A percentile compares a stretch with the other conserved stretches of the same genome.
These are phyloP conservation scores for Melanotaenia parkinsoni DNA, from an alignment of 2,797 vertebrate genomes.

Conservation along the genomic window DNA sequence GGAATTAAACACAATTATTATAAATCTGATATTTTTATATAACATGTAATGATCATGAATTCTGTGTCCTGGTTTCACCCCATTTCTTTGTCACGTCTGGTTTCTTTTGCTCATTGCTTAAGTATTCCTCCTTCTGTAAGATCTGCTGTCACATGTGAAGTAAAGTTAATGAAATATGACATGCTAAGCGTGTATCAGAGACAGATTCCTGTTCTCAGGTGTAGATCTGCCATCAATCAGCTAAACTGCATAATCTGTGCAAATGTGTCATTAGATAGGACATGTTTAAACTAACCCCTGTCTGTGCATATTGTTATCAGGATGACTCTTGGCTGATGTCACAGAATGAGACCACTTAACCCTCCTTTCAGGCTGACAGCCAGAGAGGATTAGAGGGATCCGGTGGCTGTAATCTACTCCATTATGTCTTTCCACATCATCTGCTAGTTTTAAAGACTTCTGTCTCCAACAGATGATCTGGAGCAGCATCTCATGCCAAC, in stretches of 20 bases:
- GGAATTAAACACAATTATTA: too few relatives aligned
- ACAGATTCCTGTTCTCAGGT: not conserved
- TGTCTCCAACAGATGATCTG: constrained; percentile 29
- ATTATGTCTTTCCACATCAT: constrained; percentile 41
- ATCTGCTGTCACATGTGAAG: constrained; percentile 1
- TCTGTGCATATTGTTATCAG: constrained; percentile 45
- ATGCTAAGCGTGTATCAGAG: not conserved
- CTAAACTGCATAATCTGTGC: constrained; percentile 17
- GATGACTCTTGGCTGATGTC: constrained; percentile 68
- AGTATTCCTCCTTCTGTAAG: not conserved
- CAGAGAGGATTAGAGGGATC: constrained; percentile 72
- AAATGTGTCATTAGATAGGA: constrained; percentile 24
- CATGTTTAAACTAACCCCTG: constrained; percentile 30
- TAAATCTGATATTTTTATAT: too few relatives aligned
- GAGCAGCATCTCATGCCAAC: not conserved
- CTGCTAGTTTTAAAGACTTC: constrained; percentile 23
- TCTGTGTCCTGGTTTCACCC: too few relatives aligned
- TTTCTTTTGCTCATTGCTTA: too few relatives aligned
- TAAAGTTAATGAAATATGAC: not conserved
- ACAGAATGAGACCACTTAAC: constrained; percentile 78
- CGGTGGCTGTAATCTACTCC: constrained; percentile 64
- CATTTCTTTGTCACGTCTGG: too few relatives aligned
- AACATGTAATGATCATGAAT: too few relatives aligned
- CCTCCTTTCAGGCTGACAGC: constrained; percentile 58
- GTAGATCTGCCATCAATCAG: constrained; percentile 1